Conservation (phyloP, 2,113 vertebrate species). For the Planiliza haematocheilus region DNA sequence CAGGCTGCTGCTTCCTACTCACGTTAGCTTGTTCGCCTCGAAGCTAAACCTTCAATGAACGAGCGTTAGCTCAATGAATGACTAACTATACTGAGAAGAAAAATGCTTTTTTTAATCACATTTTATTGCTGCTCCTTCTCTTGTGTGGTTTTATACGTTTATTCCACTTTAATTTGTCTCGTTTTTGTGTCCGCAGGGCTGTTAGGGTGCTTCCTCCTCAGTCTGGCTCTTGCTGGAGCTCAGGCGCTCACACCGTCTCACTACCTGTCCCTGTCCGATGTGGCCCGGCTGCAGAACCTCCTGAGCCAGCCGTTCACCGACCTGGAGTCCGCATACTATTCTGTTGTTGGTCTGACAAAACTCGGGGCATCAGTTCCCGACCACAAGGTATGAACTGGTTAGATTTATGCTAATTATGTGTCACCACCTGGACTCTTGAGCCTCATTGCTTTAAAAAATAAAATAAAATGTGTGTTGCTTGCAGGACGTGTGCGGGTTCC, state of each 20-base stretch:
- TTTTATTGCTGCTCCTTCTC: too few relatives aligned
- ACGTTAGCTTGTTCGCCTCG: slow-evolving; percentile 31
- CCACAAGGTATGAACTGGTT: slow-evolving; percentile 73
- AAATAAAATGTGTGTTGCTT: slow-evolving; percentile 19
- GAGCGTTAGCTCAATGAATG: slow-evolving; percentile 51
- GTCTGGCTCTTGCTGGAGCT: slow-evolving; percentile 74
- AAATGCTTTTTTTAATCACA: too few relatives aligned
- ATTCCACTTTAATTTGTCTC: too few relatives aligned
- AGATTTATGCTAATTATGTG: too few relatives aligned
- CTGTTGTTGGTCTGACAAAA: slow-evolving; percentile 88
- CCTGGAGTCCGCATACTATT: slow-evolving; percentile 90
- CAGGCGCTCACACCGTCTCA: slow-evolving; percentile 89
- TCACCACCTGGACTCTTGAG: too few relatives aligned
- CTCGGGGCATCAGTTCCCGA: slow-evolving; percentile 87
- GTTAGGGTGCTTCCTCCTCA: slow-evolving; percentile 79
- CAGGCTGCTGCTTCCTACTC: slow-evolving; percentile 14
- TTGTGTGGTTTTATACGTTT: too few relatives aligned
- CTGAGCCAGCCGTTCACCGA: slow-evolving; percentile 87
- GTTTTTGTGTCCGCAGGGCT: slow-evolving; percentile 77
- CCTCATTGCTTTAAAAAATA: not conserved
- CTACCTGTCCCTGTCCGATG: slow-evolving; percentile 87
- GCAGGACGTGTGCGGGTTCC: slow-evolving; percentile 91
- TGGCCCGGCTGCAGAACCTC: slow-evolving; percentile 86
- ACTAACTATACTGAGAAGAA: not conserved
- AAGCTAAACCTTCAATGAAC: slow-evolving; percentile 28